Percentiles rank a stretch among this genome's conserved stretches.
phyloP scores from a whole-genome alignment of 2,113 vertebrate genomes.

The Caranx melampygus region DNA sequence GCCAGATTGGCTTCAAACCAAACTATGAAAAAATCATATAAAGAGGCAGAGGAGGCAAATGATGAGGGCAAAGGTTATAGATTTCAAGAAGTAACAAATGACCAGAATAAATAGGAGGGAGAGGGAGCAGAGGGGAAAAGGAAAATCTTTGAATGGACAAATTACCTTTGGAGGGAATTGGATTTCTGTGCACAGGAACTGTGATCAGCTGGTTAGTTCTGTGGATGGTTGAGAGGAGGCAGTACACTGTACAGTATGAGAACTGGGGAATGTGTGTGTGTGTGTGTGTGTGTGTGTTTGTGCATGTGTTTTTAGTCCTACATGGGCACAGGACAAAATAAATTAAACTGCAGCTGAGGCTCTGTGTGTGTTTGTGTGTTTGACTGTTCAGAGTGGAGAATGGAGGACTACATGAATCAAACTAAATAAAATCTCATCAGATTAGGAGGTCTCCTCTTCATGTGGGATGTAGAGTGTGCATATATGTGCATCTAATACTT shows the following conservation, averaged over 20 bases:
- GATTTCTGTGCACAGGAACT: constrained; percentile 61
- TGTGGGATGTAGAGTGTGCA: not conserved
- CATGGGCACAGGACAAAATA: constrained; percentile 32
- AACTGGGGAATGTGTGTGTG: not conserved
- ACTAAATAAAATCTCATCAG: constrained; percentile 4
- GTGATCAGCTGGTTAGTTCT: constrained; percentile 58
- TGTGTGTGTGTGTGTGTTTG: constrained; percentile 3
- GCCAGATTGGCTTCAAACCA: constrained; percentile 40
- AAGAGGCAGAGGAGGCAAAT: constrained; percentile 2
- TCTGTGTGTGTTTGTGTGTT: constrained; percentile 5
- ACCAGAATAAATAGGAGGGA: constrained; percentile 46
- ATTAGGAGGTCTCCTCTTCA: constrained; percentile 6
- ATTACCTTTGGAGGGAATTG: constrained; percentile 63
- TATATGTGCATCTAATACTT: not conserved
- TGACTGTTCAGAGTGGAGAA: constrained; percentile 8
- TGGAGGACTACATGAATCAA: constrained; percentile 15
- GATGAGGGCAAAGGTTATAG: constrained; percentile 28
- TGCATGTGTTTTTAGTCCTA: constrained; percentile 18
- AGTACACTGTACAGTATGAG: constrained; percentile 17
- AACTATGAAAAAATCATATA: constrained; percentile 29
- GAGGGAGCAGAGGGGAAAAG: constrained; percentile 25
- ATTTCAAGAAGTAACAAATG: constrained; percentile 49
- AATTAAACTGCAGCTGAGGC: constrained; percentile 48
- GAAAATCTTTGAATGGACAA: constrained; percentile 53
- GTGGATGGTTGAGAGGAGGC: constrained; percentile 38